Evolutionary conservation across 2,888 invertebrate species (phyloP).

Genomic region (Oconnorella tubifera): DNA sequence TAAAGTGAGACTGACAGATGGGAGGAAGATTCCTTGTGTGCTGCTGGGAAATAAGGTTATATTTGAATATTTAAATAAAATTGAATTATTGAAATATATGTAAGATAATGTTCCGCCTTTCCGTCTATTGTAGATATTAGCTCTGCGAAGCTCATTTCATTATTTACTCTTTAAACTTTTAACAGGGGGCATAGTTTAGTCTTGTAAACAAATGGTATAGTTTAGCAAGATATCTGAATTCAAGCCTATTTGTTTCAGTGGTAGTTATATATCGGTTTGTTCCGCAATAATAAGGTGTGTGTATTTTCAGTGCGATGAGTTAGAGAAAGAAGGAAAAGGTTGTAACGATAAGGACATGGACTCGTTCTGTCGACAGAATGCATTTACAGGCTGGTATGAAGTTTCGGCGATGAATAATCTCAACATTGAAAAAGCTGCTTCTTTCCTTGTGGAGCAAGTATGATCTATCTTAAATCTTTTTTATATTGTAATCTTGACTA

Average conservation of each 20-base stretch:
- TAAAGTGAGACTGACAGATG: constrained; percentile 61
- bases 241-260: too few species aligned
- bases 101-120: too few species aligned
- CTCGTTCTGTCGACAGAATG: constrained; percentile 61
- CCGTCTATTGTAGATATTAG: too few species aligned
- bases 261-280: too few species aligned
- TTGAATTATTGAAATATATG: too few species aligned
- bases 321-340: constrained; percentile 57
- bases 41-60: constrained; percentile 62
- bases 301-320: background rate
- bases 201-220: too few species aligned
- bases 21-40: constrained; percentile 61
- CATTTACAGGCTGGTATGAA: constrained; percentile 63
- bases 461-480: background rate
- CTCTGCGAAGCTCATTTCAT: too few species aligned
- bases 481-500: background rate
- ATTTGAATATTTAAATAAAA: background rate
- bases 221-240: too few species aligned
- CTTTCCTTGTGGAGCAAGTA: constrained; percentile 85
- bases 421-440: constrained; percentile 89
- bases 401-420: constrained; percentile 64
- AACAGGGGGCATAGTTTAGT: too few species aligned
- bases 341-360: constrained; percentile 61
- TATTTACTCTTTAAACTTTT: too few species aligned
- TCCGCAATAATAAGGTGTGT: too few species aligned